Evolutionary conservation across 2,113 vertebrate species (phyloP), one percentile per base, ranked within the genome.

Genomic region (Phylloscopus trochilus): DNA sequence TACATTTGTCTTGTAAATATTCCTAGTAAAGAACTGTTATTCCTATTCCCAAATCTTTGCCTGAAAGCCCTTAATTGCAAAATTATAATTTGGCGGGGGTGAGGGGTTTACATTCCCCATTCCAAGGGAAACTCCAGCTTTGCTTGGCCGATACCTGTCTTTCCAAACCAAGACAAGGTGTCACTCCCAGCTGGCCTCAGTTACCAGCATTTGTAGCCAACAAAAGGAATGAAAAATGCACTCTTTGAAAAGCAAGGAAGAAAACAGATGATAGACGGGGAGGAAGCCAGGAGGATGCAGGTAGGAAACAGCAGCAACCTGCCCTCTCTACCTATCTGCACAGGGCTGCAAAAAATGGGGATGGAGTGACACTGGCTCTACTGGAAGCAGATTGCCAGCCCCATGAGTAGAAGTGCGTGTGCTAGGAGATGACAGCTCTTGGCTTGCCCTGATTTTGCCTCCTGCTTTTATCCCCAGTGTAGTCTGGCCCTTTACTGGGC

Each of bases 221-320:
- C 66, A 91, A 89, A 95, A 87, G 47, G 81, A 92, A 91, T 81
- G 22, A 81, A 62, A 67, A 95, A 94, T 82, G 69, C 0, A 0
- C 16, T 69, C 33, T 81, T 35, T 78, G 77, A 72, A 83, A 75
- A 56, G 33, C 47, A 87, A 75, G 70, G 30, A 56, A 72, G 56
- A 51, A 67, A 51, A 41, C 41, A 41, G 41, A 72, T 5, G 6
- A 72, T 7, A 28, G 35, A 35, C 44, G 24, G 18, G 44, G 44
- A 94, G 30, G 43, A 51, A 81, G 63, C 1, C 3, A 63, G 43
- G 8, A 80, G 31, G 15, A 58, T 64, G 43, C 26, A 83, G 30
- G 41, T 18, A 69, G 63, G 55, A 62, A 69, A 55, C 2, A 26
- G 55, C 26, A 80, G 31, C 53, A 86, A 28, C 35, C n/a, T 49